Conservation (phyloP, 1,140 invertebrate genomes). For the Drepana arcuata region DNA sequence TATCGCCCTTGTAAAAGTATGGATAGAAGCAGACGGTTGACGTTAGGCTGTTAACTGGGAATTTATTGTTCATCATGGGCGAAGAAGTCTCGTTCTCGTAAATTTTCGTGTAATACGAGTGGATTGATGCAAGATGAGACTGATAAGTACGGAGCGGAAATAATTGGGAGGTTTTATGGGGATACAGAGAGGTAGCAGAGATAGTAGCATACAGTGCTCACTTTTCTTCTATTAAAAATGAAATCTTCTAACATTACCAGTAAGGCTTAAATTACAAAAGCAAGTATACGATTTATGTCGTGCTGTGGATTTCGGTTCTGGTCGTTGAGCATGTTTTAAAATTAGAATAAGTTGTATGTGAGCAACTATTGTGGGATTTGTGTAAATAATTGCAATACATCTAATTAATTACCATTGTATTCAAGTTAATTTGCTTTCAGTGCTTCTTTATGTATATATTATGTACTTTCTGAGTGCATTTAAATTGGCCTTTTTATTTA, state of each 20-base stretch:
- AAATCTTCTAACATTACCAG: no score
- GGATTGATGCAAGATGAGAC: constrained; percentile 44
- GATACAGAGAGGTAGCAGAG: no score
- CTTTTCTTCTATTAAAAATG: no score
- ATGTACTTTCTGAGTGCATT: no score
- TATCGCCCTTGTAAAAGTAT: constrained; percentile 29
- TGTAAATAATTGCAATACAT: constrained; percentile 14
- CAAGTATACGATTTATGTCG: no score
- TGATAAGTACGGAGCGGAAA: constrained; percentile 39
- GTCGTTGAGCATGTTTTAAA: constrained; percentile 25
- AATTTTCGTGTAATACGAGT: constrained; percentile 58
- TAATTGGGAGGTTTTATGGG: constrained; percentile 48
- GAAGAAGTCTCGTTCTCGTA: constrained; percentile 47
- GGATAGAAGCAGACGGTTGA: constrained; percentile 25
- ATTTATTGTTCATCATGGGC: constrained; percentile 58
- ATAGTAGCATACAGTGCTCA: no score
- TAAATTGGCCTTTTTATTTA: no score
- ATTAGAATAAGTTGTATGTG: constrained; percentile 23
- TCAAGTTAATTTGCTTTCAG: constrained; percentile 12
- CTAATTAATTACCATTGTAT: constrained; percentile 22
- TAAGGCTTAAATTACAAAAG: no score
- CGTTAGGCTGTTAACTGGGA: constrained; percentile 41
- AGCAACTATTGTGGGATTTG: constrained; percentile 10
- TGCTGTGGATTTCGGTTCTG: no score
- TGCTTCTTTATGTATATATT: no score